Conservation (phyloP, 2,797 vertebrate species). For the Glossophaga mutica region DNA sequence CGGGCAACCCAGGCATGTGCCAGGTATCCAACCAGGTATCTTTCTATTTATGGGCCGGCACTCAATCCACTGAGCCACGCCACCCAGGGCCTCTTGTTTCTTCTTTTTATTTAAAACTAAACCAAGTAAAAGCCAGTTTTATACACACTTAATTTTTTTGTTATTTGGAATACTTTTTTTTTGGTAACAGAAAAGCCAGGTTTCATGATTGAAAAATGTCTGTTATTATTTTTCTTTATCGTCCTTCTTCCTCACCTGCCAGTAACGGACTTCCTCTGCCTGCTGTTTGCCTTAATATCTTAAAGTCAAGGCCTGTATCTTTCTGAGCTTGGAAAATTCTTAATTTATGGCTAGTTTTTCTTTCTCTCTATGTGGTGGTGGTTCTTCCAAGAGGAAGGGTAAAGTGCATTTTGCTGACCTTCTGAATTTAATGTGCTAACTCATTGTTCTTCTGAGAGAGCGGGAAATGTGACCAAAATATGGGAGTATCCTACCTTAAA, state of each 20-base stretch:
- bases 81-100: background rate
- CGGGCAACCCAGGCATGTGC: background rate
- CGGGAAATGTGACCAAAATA: background rate
- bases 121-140: background rate
- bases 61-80: background rate
- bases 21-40: background rate
- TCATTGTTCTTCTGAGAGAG: background rate
- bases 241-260: background rate
- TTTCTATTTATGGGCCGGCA: background rate
- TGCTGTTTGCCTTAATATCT: background rate
- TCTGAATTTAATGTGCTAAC: background rate
- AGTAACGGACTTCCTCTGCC: background rate
- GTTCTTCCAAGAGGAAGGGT: background rate
- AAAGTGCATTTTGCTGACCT: background rate
- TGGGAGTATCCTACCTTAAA: background rate
- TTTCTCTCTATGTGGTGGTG: background rate
- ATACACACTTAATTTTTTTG: background rate
- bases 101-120: constrained; percentile 4
- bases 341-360: background rate
- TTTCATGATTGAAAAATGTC: background rate
- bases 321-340: background rate
- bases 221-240: background rate
- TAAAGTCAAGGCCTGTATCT: background rate
- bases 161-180: background rate
- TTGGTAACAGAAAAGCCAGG: background rate